Evolutionary conservation across 1,140 invertebrate genomes (phyloP).

Genomic region (Apis dorsata): DNA sequence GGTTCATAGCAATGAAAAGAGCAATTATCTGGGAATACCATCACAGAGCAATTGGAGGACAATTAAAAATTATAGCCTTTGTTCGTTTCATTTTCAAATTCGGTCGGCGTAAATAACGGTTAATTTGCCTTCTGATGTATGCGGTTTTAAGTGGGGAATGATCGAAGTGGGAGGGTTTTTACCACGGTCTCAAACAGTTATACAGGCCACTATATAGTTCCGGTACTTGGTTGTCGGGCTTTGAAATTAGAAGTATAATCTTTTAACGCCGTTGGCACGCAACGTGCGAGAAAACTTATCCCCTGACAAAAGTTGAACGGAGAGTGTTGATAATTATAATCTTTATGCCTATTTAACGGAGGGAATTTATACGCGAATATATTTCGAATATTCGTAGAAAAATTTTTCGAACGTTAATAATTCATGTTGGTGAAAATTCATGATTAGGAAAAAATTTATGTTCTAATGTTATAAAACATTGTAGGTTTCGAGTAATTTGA

Average conservation of each 20-base stretch:
- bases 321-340: constrained; percentile 12
- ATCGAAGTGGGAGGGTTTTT: constrained; percentile 8
- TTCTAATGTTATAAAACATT: too few relatives aligned
- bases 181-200: constrained; percentile 2
- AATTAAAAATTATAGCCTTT: background rate
- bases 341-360: constrained; percentile 7
- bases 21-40: background rate
- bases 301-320: background rate
- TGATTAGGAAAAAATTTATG: too few relatives aligned
- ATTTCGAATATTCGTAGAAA: background rate
- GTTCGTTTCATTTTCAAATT: background rate
- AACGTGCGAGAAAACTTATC: background rate
- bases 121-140: background rate
- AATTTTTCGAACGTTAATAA: constrained; percentile 15
- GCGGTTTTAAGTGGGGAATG: background rate
- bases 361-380: constrained; percentile 14
- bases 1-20: background rate
- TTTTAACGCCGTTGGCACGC: constrained; percentile 23
- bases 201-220: background rate
- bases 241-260: constrained; percentile 35
- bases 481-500: too few relatives aligned
- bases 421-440: background rate
- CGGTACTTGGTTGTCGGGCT: constrained; percentile 10
- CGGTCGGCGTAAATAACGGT: background rate
- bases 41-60: background rate